phyloP scores from a whole-genome alignment of 2,113 vertebrate genomes.

The Mormyrus lacerda region DNA sequence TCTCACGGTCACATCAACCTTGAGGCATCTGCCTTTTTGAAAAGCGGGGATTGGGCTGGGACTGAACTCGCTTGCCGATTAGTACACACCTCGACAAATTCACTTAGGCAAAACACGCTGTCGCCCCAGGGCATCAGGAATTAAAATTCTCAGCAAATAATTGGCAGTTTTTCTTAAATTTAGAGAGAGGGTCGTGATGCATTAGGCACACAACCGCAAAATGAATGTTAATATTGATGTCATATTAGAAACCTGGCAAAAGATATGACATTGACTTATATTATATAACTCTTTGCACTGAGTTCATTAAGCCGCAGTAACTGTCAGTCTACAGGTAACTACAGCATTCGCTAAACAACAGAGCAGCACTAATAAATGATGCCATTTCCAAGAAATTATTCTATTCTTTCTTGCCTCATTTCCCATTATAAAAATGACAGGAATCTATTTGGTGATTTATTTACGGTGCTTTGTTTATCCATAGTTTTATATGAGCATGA shows the following conservation, averaged over 20 bases:
- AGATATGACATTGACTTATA: neutral
- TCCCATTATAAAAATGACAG: constrained; percentile 2
- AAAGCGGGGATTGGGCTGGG: neutral
- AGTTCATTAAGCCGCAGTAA: neutral
- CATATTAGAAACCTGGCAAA: neutral
- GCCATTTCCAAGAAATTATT: neutral
- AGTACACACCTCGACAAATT: constrained; percentile 8
- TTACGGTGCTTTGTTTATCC: neutral
- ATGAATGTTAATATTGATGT: neutral
- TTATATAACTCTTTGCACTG: constrained; percentile 1
- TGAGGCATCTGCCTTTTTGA: neutral
- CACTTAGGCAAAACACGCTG: neutral
- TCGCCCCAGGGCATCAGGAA: neutral
- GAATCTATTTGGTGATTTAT: neutral
- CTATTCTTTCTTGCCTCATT: neutral
- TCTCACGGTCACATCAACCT: neutral
- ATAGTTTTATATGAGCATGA: neutral
- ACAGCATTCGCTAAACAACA: neutral
- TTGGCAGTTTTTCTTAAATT: neutral
- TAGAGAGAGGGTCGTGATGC: neutral
- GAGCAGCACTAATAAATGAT: neutral
- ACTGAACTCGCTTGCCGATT: neutral
- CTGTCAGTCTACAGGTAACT: neutral
- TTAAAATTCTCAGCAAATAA: constrained; percentile 5
- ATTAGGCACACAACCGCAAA: neutral